Conservation (phyloP, 2,797 vertebrate genomes). For the Buceros bicornis region DNA sequence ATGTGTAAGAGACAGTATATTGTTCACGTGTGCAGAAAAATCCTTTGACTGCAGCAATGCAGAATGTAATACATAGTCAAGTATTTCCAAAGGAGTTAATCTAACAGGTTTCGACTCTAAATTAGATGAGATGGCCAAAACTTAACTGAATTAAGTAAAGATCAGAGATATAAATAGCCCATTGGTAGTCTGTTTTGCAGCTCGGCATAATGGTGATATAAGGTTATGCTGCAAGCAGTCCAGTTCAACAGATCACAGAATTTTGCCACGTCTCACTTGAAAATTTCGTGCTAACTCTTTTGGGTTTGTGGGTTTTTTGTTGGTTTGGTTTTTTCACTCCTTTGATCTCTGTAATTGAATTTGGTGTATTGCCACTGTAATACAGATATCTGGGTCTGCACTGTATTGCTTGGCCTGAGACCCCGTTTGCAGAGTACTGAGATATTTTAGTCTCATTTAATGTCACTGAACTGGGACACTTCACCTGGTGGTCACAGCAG, state of each 20-base stretch:
- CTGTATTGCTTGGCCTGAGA: slow-evolving; percentile 9
- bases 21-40: neutral
- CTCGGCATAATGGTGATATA: neutral
- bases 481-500: neutral
- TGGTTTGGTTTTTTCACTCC: neutral
- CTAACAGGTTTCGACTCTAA: neutral
- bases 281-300: neutral
- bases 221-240: neutral
- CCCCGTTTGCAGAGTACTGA: neutral
- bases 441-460: neutral
- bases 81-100: neutral
- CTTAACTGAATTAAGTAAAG: neutral
- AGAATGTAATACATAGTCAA: neutral
- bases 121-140: neutral
- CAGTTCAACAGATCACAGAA: neutral
- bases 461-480: neutral
- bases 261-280: neutral
- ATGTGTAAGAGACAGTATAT: neutral
- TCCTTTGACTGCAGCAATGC: neutral
- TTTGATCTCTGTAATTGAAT: neutral
- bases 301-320: too few species aligned
- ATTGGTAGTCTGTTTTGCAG: neutral
- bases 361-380: neutral
- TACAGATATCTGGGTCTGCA: neutral
- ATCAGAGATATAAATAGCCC: neutral